Evolutionary conservation across 1,140 invertebrate genomes (phyloP).

Genomic region (Drosophila ogumai): DNA sequence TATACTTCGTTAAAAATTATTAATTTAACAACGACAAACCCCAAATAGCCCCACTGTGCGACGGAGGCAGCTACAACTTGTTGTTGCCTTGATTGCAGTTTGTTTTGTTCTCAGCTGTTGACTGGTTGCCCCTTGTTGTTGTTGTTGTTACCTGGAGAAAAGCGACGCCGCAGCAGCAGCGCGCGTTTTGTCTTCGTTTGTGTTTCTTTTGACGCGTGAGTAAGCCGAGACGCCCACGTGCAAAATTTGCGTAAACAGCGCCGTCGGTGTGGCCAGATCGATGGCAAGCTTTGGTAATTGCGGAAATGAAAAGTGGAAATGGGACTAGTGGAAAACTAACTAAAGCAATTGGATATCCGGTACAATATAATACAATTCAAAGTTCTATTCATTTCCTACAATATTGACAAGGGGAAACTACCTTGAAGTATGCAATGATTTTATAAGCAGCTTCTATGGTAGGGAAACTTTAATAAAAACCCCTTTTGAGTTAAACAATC

Average conservation of each 20-base stretch:
- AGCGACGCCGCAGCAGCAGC: slow-evolving; percentile 58
- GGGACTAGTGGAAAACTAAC: background rate
- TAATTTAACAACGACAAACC: background rate
- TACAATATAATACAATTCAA: background rate
- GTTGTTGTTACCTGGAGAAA: slow-evolving; percentile 56
- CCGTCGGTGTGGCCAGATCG: slow-evolving; percentile 54
- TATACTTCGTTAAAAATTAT: background rate
- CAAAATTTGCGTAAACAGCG: slow-evolving; percentile 75
- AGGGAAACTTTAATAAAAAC: too few relatives aligned
- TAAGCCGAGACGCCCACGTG: slow-evolving; percentile 80
- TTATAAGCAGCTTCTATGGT: too few relatives aligned
- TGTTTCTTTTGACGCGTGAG: slow-evolving; percentile 81
- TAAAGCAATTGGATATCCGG: background rate
- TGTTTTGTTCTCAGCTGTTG: slow-evolving; percentile 81
- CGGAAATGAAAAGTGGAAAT: slow-evolving; percentile 24
- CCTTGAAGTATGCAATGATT: background rate
- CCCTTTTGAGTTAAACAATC: too few relatives aligned
- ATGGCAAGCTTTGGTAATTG: slow-evolving; percentile 3
- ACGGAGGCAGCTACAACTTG: slow-evolving; percentile 40
- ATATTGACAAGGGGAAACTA: background rate
- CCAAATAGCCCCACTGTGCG: background rate
- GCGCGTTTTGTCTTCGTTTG: slow-evolving; percentile 78
- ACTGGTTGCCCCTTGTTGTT: slow-evolving; percentile 59
- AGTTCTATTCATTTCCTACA: too few relatives aligned
- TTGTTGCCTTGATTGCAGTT: slow-evolving; percentile 65